Percentiles rank a stretch among this genome's conserved stretches.
These are phyloP conservation scores for Anoncus sp. DNA, from an alignment of 2,888 invertebrate genomes.

Conservation along the genomic window DNA sequence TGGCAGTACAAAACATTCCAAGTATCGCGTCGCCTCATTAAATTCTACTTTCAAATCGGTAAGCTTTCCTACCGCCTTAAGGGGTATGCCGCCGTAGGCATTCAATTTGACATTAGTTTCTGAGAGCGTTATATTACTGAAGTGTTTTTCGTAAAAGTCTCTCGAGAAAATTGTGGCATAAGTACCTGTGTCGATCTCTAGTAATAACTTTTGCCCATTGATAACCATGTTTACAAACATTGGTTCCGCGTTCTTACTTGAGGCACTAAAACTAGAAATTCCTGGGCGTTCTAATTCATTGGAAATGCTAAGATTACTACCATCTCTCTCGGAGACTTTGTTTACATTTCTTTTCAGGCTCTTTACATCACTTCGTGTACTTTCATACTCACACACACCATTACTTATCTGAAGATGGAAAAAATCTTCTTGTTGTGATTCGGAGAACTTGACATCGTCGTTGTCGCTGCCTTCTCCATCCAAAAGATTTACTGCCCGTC, in stretches of 20 bases:
- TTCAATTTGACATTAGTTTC: neutral
- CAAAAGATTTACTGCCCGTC: neutral
- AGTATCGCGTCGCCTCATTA: neutral
- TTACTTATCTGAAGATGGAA: neutral
- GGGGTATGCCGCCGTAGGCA: neutral
- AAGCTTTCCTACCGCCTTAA: neutral
- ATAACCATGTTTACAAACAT: neutral
- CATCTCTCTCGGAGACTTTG: no score
- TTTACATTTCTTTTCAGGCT: no score
- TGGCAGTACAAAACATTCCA: neutral
- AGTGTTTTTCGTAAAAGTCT: neutral
- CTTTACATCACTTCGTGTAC: no score
- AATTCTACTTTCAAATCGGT: neutral
- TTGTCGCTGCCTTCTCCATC: neutral
- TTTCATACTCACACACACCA: neutral
- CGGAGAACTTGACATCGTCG: neutral
- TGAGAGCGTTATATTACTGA: neutral
- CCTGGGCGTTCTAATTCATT: no score
- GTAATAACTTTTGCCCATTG: neutral
- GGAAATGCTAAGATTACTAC: no score
- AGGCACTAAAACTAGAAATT: no score
- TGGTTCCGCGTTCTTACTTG: neutral
- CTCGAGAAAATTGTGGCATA: neutral
- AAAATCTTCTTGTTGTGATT: neutral
- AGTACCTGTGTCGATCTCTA: slow-evolving; percentile 11